Percentiles rank a stretch among this genome's conserved stretches.
These are phyloP conservation scores for Eupithecia exiguata DNA, from an alignment of 2,888 invertebrate genomes.

Conservation along the genomic window DNA sequence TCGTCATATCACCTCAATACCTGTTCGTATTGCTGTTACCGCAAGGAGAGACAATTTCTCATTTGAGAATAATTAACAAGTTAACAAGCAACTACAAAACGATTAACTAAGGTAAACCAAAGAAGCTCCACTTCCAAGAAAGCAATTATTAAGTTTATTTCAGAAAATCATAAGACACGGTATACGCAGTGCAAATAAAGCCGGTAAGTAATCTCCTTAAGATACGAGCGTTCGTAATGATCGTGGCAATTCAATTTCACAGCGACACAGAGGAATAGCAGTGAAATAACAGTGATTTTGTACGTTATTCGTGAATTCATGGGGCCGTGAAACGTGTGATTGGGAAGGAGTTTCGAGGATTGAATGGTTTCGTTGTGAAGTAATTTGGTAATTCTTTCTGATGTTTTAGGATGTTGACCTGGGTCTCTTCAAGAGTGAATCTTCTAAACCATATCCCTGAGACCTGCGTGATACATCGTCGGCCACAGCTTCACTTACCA, in stretches of 20 bases:
- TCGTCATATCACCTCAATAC: too few relatives aligned
- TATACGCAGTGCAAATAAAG: conserved; percentile 14
- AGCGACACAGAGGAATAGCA: conserved; percentile 26
- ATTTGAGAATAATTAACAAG: not conserved
- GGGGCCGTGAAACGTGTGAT: not conserved
- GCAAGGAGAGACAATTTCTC: not conserved
- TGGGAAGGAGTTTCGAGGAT: not conserved
- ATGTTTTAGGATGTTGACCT: not conserved
- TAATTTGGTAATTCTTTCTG: not conserved
- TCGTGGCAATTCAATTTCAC: conserved; percentile 43
- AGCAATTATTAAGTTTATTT: conserved; percentile 24
- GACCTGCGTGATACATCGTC: too few relatives aligned
- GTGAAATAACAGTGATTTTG: conserved; percentile 9
- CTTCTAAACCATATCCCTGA: too few relatives aligned
- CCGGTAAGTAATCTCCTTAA: conserved; percentile 29
- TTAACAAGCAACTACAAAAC: not conserved
- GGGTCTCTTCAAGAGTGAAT: not conserved
- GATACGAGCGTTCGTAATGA: conserved; percentile 34
- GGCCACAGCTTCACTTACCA: too few relatives aligned
- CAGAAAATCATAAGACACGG: conserved; percentile 31
- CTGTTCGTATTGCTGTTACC: too few relatives aligned
- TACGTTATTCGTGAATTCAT: not conserved
- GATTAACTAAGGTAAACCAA: conserved; percentile 1
- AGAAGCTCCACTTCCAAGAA: not conserved
- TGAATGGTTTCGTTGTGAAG: not conserved